Conservation (phyloP, 2,888 invertebrate species). For the Lycia hirtaria region DNA sequence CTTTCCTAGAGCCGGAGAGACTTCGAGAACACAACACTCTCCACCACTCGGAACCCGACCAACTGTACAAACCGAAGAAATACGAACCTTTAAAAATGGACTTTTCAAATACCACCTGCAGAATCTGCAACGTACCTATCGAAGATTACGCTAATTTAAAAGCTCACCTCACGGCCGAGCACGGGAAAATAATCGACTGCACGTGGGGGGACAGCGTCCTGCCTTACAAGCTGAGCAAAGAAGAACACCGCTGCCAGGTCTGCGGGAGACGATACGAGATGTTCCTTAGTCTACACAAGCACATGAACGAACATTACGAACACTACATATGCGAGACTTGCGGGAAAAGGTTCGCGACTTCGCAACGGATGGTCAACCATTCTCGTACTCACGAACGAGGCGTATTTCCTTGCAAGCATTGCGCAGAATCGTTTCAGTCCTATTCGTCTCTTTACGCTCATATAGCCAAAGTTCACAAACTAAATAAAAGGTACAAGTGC, state of each 20-base stretch:
- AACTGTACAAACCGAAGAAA: conserved; percentile 66
- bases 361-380: conserved; percentile 75
- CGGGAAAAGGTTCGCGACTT: conserved; percentile 74
- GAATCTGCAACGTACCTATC: conserved; percentile 62
- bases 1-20: conserved; percentile 74
- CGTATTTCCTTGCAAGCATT: conserved; percentile 72
- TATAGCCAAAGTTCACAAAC: conserved; percentile 68
- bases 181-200: conserved; percentile 65
- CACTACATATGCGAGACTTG: conserved; percentile 80
- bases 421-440: conserved; percentile 64
- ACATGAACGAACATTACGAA: conserved; percentile 79
- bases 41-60: conserved; percentile 60
- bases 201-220: conserved; percentile 72
- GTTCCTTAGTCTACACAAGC: conserved; percentile 76
- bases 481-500: conserved; percentile 76
- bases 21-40: conserved; percentile 67
- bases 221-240: conserved; percentile 74
- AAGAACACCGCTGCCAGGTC: conserved; percentile 71
- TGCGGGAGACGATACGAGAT: conserved; percentile 77
- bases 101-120: conserved; percentile 65
- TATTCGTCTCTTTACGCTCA: conserved; percentile 71
- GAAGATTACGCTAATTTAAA: conserved; percentile 65
- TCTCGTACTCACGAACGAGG: conserved; percentile 71
- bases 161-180: conserved; percentile 61
- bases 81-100: conserved; percentile 80